A percentile compares a stretch with the other conserved stretches of the same genome.
phyloP scores from a whole-genome alignment of 2,113 vertebrate species.

The Prochilodus magdalenae region DNA sequence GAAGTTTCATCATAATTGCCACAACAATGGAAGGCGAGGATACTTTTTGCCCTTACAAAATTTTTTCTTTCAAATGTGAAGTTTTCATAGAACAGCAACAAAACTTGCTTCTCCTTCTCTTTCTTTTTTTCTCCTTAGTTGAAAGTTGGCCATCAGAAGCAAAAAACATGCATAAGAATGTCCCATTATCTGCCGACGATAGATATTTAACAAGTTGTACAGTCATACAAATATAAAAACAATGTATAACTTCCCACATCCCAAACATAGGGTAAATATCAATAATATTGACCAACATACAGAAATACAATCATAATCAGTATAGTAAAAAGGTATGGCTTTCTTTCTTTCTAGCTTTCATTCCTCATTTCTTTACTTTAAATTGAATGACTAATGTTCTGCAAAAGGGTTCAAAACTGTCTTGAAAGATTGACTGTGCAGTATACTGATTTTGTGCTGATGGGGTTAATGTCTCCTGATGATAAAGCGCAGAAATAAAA shows the following conservation, averaged over 20 bases:
- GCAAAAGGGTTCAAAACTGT: background rate
- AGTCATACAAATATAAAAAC: slow-evolving; percentile 13
- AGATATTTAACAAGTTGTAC: slow-evolving; percentile 12
- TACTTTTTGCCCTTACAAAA: background rate
- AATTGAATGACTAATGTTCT: background rate
- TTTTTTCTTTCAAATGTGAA: background rate
- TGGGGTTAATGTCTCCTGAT: slow-evolving; percentile 31
- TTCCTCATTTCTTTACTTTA: slow-evolving; percentile 7
- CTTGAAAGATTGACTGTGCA: background rate
- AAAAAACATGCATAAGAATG: slow-evolving; percentile 22
- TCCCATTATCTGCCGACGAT: slow-evolving; percentile 1
- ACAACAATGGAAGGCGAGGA: background rate
- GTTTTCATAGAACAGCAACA: background rate
- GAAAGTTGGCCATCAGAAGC: slow-evolving; percentile 7
- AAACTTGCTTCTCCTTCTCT: background rate
- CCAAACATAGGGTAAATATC: slow-evolving; percentile 17
- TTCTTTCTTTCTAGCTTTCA: slow-evolving; percentile 17
- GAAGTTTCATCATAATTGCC: slow-evolving; percentile 16
- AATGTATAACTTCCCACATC: background rate
- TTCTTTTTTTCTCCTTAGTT: background rate
- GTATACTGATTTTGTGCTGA: slow-evolving; percentile 27
- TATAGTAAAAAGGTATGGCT: slow-evolving; percentile 47
- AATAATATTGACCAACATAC: background rate
- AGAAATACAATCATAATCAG: slow-evolving; percentile 17
- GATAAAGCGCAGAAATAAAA: slow-evolving; percentile 29